Evolutionary conservation across 1,140 invertebrate genomes (phyloP).

Genomic region (Drosophila novamexicana): DNA sequence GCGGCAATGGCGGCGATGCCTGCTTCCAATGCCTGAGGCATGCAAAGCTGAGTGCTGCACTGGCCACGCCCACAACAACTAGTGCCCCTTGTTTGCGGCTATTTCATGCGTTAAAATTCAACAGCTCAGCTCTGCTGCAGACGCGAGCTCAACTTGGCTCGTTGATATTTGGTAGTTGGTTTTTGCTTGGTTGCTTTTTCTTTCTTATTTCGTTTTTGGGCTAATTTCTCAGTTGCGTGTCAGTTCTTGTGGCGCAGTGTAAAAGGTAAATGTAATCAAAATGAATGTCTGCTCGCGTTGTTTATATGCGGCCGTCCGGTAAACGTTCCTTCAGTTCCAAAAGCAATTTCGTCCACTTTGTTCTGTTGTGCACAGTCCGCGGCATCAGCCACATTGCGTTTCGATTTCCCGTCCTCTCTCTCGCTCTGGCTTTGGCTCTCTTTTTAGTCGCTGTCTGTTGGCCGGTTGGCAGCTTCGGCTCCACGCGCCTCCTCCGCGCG

Average conservation of each 20-base stretch:
- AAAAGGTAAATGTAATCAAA: constrained; percentile 75
- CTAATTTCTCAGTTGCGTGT: constrained; percentile 52
- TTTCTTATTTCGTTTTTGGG: constrained; percentile 28
- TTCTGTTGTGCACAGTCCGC: constrained; percentile 75
- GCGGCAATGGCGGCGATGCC: constrained; percentile 9
- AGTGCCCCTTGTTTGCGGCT: constrained; percentile 29
- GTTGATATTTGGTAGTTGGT: constrained; percentile 12
- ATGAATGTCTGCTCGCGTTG: constrained; percentile 51
- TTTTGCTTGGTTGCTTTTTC: neutral
- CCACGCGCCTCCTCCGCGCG: constrained; percentile 53
- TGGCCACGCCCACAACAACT: constrained; percentile 15
- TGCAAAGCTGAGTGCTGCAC: constrained; percentile 54
- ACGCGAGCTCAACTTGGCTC: constrained; percentile 15
- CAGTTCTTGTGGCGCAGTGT: constrained; percentile 25
- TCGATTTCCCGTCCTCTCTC: constrained; percentile 47
- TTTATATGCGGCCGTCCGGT: constrained; percentile 20
- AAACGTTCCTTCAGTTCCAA: constrained; percentile 54
- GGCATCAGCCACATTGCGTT: constrained; percentile 80
- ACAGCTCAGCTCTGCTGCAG: constrained; percentile 10
- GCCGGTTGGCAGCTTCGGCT: constrained; percentile 38
- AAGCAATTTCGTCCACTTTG: constrained; percentile 82
- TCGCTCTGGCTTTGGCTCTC: neutral
- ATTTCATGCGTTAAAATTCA: constrained; percentile 51
- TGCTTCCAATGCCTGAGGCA: constrained; percentile 53
- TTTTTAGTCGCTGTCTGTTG: constrained; percentile 26